Percentiles rank a stretch among this genome's conserved stretches.
Evolutionary conservation across 2,113 vertebrate genomes (phyloP).

Genomic region (Melanocharis versteri): DNA sequence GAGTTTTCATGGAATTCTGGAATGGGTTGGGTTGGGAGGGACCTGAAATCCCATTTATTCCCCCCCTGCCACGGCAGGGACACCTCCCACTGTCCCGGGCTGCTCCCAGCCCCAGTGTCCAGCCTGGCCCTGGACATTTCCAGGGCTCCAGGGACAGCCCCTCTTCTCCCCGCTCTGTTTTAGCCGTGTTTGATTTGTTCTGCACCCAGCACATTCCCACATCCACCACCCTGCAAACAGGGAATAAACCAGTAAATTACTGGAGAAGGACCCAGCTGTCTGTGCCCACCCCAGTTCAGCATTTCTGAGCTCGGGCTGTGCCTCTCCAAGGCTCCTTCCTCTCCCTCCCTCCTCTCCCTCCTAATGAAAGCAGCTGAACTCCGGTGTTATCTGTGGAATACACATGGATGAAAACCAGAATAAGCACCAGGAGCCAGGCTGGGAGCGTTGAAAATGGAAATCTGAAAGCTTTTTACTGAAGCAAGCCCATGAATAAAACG

Average conservation of each 20-base stretch:
- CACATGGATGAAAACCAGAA: neutral
- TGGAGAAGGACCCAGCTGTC: accelerated
- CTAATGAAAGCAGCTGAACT: neutral
- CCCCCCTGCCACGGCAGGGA: neutral
- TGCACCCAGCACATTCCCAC: accelerated
- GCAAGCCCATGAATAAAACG: neutral
- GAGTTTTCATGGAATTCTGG: accelerated
- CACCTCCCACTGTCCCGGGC: neutral
- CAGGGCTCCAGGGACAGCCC: neutral
- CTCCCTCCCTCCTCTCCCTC: neutral
- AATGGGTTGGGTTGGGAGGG: neutral
- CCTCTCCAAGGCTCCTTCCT: neutral
- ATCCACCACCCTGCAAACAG: accelerated
- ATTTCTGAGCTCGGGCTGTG: neutral
- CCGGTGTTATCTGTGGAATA: neutral
- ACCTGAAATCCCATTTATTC: neutral
- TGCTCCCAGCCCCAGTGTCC: neutral
- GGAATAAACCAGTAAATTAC: neutral
- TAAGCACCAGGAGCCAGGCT: neutral
- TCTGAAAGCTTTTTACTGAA: neutral
- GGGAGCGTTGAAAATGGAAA: neutral
- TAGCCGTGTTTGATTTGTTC: accelerated
- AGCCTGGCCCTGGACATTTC: neutral
- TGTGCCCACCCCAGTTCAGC: neutral
- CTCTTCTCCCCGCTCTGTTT: neutral